Evolutionary conservation across 2,797 vertebrate genomes (phyloP), one percentile per base, ranked within the genome.

Genomic region (Gymnoscopelus microlampas): DNA sequence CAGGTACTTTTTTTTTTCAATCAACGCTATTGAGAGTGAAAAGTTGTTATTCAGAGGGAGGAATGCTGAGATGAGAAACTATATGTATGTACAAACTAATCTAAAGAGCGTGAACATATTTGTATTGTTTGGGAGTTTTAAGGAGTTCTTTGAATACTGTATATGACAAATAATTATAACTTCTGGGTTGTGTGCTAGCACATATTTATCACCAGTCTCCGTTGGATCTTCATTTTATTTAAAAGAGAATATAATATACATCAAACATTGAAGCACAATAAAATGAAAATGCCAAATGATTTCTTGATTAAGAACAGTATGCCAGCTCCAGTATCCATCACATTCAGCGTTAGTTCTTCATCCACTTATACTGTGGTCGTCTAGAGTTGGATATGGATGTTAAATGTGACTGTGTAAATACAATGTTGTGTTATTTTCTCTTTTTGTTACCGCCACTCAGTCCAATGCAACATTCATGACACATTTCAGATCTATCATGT

Each of bases 121-220:
- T 92, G 91, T 91, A 89, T 93, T 49, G 91, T 91, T 94, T 92
- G 88, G 89, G 85, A 88, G 88, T 90, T 92, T 90, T 87, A 87
- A 90, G 79, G 85, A 88, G 89, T 92, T 70, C 85, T 92, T 93
- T 91, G 91, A 91, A 91, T 93, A 91, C 91, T 87, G 84, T 90
- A 88, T 87, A 89, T 87, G 81, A 88, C 79, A 85, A 88, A 84
- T 91, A 90, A 88, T 88, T 87, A 87, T 90, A 91, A 82, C 83
- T 88, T 89, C 84, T 85, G 85, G 85, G 78, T 92, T 39, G 78
- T 87, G 85, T 91, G 78, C 91, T 89, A 89, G 87, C 88, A 86
- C 83, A 90, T 74, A 64, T 85, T 91, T 90, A 89, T 84, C 80
- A 70, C 74, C 81, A 83, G 75, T 87, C 75, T 87, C 76, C 74